These are phyloP conservation scores for Gari tellinella DNA, from an alignment of 2,888 invertebrate genomes.

Conservation along the genomic window DNA sequence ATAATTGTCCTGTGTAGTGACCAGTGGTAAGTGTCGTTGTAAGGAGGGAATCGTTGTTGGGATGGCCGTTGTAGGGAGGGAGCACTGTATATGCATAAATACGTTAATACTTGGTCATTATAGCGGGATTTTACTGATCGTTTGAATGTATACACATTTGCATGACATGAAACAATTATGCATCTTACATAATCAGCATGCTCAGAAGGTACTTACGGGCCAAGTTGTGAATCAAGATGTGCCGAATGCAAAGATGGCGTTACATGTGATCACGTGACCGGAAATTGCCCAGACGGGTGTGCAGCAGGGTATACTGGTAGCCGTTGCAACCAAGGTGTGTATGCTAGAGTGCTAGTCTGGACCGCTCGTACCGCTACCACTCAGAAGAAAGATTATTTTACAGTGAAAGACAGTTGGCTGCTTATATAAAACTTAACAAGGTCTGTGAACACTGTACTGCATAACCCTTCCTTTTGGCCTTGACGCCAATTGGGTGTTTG, in stretches of 20 bases:
- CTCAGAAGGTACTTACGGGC: constrained; percentile 42
- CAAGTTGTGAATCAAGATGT: constrained; percentile 49
- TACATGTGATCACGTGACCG: constrained; percentile 63
- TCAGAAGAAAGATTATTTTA: too few species aligned
- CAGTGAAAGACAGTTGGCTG: too few species aligned
- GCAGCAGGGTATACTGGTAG: constrained; percentile 53
- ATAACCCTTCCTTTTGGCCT: too few species aligned
- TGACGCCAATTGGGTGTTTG: too few species aligned
- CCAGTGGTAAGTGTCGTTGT: not conserved
- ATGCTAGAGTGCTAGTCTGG: constrained; percentile 61
- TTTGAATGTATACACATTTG: not conserved
- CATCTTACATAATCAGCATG: constrained; percentile 33
- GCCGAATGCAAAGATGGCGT: constrained; percentile 46
- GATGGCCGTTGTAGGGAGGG: too few species aligned
- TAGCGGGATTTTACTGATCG: not conserved
- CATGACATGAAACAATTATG: not conserved
- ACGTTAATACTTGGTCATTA: not conserved
- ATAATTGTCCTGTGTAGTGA: too few species aligned
- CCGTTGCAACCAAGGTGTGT: constrained; percentile 58
- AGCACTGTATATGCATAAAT: too few species aligned
- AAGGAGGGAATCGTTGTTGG: too few species aligned
- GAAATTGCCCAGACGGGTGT: constrained; percentile 62
- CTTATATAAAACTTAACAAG: too few species aligned
- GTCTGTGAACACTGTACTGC: too few species aligned
- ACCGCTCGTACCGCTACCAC: too few species aligned